These are phyloP conservation scores for Oncorhynchus kisutch DNA, from an alignment of 2,113 vertebrate genomes.

Conservation along the genomic window DNA sequence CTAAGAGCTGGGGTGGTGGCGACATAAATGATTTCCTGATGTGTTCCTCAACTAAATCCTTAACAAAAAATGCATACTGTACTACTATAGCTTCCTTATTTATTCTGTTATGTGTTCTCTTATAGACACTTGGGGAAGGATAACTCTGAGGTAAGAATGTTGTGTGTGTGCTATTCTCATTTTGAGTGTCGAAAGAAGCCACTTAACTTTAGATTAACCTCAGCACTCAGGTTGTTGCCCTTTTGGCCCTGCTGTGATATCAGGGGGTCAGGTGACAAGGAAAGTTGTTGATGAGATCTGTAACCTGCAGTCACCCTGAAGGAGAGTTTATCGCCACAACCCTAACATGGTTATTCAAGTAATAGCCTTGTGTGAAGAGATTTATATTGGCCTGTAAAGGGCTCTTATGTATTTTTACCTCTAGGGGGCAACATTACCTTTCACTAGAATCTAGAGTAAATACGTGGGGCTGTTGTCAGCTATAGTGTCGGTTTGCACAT, in stretches of 20 bases:
- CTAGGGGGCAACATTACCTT: conserved; percentile 58
- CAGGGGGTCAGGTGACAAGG: not conserved
- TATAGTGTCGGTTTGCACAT: not conserved
- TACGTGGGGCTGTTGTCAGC: not conserved
- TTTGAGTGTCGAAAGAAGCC: too few relatives aligned
- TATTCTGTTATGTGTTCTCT: conserved; percentile 19
- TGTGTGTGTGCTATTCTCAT: not conserved
- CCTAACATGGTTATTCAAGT: too few relatives aligned
- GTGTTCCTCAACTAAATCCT: not conserved
- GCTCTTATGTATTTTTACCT: conserved; percentile 18
- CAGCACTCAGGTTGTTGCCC: too few relatives aligned
- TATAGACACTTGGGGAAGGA: conserved; percentile 20
- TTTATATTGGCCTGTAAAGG: too few relatives aligned
- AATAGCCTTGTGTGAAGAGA: too few relatives aligned
- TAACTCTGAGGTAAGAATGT: conserved; percentile 27
- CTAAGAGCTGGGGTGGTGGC: conserved; percentile 1
- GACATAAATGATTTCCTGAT: conserved; percentile 50
- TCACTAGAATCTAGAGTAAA: not conserved
- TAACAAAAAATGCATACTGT: not conserved
- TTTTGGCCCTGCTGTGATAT: not conserved
- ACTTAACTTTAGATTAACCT: too few relatives aligned
- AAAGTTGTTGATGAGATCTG: conserved; percentile 34
- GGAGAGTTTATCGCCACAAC: not conserved
- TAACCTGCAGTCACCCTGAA: conserved; percentile 33
- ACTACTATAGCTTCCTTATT: not conserved